These are phyloP conservation scores for Corythucha ciliata DNA, from an alignment of 2,888 invertebrate genomes.

Conservation along the genomic window DNA sequence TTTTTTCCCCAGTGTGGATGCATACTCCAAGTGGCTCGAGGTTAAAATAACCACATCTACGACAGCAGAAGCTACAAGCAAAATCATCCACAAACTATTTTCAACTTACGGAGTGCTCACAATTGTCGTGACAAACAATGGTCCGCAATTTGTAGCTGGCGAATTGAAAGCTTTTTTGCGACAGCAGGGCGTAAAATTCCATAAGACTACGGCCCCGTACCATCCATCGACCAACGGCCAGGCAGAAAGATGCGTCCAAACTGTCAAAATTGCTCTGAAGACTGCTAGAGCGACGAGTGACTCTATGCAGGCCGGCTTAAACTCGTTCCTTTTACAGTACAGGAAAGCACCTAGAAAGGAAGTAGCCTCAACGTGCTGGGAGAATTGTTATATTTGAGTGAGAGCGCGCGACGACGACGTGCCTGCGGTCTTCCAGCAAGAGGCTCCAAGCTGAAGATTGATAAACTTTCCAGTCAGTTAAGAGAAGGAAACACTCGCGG, in stretches of 20 bases:
- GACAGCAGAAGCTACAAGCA: conserved; percentile 26
- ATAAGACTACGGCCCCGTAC: conserved; percentile 26
- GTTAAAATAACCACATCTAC: conserved; percentile 25
- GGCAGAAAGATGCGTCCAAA: conserved; percentile 21
- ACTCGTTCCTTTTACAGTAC: conserved; percentile 13
- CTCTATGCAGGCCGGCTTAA: conserved; percentile 5
- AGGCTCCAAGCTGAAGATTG: no score
- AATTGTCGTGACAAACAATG: conserved; percentile 30
- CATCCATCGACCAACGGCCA: conserved; percentile 18
- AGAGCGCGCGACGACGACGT: no score
- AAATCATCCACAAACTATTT: conserved; percentile 27
- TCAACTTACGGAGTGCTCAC: conserved; percentile 27
- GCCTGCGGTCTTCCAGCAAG: no score
- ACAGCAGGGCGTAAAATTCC: conserved; percentile 29
- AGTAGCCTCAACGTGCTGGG: no score
- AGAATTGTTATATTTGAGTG: no score
- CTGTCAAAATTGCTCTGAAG: conserved; percentile 8
- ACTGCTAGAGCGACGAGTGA: conserved; percentile 11
- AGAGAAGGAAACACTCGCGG: no score
- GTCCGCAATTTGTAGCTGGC: conserved; percentile 27
- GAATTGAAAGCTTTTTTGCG: conserved; percentile 28
- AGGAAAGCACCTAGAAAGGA: conserved; percentile 9
- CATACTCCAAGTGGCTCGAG: conserved; percentile 34
- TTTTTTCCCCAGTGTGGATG: no score
- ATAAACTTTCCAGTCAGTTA: no score